Evolutionary conservation across 1,140 invertebrate species (phyloP), one percentile per base, ranked within the genome.

Genomic region (Polypedilum pembai): DNA sequence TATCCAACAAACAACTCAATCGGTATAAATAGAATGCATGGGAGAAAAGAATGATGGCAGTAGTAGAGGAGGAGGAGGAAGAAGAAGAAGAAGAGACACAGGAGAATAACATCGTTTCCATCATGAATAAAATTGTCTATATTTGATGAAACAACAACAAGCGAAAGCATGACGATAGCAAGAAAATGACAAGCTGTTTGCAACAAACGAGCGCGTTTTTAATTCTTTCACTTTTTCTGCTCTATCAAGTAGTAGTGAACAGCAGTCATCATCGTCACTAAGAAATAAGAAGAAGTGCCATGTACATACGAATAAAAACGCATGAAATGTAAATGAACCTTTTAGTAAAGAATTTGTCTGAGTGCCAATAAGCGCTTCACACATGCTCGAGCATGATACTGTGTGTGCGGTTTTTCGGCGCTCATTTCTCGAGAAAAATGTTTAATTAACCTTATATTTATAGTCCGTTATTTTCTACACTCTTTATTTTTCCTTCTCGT

Each of bases 361-460:
- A 20, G 65, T 69, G 65, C 65, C 65, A 69, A 69, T 69, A 69
- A 69, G 65, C 17, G 65, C 17, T 69, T 18, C 20, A 21, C 65
- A 69, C 65, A 69, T 69, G 65, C 45, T 20, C 65, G 65, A 69
- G 17, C 17, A 69, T 20, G 20, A 69, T 69, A 20, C 65, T 69
- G 65, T 20, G 65, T 69, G 65, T 69, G 65, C 10, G 65, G 65
- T 69, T 69, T 69, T 69, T 18, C 65, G 65, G 17, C 20, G 17
- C 65, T 69, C 65, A 69, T 69, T 69, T 69, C 65, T 69, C 20
- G 45, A 18, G 65, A 20, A 69, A 69, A 69, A 69, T 69, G 65
- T 69, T 69, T 69, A 69, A 69, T 69, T 69, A 69, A 69, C 65
- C 65, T 69, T 69, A 20, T 69, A 69, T 69, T 69, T 69, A 69